Base-by-base conservation (phyloP, 2,113 vertebrate genomes). In the Strix uralensis region DNA sequence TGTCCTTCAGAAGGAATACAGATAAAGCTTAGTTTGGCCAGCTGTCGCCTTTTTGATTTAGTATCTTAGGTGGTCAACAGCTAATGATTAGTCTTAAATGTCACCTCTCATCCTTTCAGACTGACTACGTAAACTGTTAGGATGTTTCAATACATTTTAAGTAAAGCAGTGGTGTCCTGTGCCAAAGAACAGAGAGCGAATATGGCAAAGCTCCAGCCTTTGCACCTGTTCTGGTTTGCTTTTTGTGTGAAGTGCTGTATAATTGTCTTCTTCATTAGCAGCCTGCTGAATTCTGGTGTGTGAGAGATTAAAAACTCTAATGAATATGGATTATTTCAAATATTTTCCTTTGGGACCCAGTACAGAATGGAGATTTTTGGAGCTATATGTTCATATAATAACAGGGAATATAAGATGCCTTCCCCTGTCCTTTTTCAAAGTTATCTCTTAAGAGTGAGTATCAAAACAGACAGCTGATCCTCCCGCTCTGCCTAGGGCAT, bases 211-310 rank as follows among this genome's bases (percentile, higher is more conserved):
- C 66, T 96, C 95, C 95, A 96, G 91, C 49, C 89, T 66, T 32
- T 95, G 88, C 96, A 96, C 94, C 97, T 96, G 92, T 44, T 95
- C 85, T 91, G 89, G 7, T 92, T 70, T 75, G 81, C 80, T 88
- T 82, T 91, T 91, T 93, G 90, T 93, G 91, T 90, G 66, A 90
- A 95, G 89, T 88, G 94, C 89, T 82, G 62, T 83, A 40, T 90
- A 91, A 94, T 96, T 96, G 94, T 94, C 83, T 11, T 92, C 88
- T 97, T 96, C 87, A 93, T 97, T 95, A 96, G 58, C 84, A 74
- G 90, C 73, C 91, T 79, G 94, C 92, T 93, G 89, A 47, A 96
- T 96, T 92, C 82, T 93, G 59, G 19, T 54, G 49, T 87, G 90
- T 22, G 79, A 95, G 95, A 72, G 86, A 96, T 93, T 97, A 86